Percentiles rank a stretch among this genome's conserved stretches.
These are phyloP conservation scores for Halictus quadricinctus DNA, from an alignment of 2,888 invertebrate species.

Conservation along the genomic window DNA sequence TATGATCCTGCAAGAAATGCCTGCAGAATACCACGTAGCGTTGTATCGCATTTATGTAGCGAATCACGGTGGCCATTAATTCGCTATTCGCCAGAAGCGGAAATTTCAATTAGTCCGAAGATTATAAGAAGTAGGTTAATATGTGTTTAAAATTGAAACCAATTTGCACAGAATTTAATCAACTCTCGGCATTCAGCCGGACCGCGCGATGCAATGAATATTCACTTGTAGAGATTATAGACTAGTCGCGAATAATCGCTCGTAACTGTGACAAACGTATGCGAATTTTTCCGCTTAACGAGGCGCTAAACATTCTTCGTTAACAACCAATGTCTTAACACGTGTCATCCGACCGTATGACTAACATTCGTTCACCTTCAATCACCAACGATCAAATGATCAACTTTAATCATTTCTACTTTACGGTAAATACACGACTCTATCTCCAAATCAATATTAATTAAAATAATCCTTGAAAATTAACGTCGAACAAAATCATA, in stretches of 20 bases:
- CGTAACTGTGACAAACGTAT: not conserved
- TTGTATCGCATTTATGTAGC: constrained; percentile 27
- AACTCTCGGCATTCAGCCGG: constrained; percentile 28
- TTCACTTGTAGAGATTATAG: not conserved
- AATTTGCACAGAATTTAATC: constrained; percentile 49
- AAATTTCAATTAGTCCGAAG: constrained; percentile 53
- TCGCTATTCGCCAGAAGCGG: constrained; percentile 28
- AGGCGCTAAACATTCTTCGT: not conserved
- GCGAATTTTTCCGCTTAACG: not conserved
- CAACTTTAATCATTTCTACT: not conserved
- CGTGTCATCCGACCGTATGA: not conserved
- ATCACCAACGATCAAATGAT: too few relatives aligned
- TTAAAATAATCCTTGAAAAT: not conserved
- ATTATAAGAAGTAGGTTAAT: constrained; percentile 58
- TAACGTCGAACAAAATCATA: not conserved
- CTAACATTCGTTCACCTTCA: too few relatives aligned
- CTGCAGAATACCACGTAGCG: not conserved
- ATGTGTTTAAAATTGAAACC: constrained; percentile 50
- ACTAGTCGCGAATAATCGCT: not conserved
- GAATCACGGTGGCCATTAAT: constrained; percentile 36
- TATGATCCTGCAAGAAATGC: not conserved
- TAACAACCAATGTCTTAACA: not conserved
- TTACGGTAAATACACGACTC: not conserved
- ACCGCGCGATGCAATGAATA: constrained; percentile 18
- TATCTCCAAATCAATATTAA: not conserved